A percentile compares a stretch with the other conserved stretches of the same genome.
phyloP scores from a whole-genome alignment of 2,888 invertebrate species.

The Oligia strigilis region DNA sequence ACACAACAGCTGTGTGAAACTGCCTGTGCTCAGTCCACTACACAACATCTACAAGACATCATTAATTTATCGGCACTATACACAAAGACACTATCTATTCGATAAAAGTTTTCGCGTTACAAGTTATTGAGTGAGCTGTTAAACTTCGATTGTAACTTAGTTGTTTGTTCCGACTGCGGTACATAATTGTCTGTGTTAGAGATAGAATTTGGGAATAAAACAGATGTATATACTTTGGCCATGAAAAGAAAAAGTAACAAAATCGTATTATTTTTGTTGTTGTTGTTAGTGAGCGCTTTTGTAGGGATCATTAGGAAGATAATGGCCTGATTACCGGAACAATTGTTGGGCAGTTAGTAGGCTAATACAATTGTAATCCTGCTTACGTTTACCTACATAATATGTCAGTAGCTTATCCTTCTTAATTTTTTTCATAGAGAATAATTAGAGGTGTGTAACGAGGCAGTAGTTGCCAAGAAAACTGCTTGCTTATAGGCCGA shows the following conservation, averaged over 20 bases:
- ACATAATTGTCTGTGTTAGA: slow-evolving; percentile 50
- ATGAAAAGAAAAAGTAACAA: slow-evolving; percentile 32
- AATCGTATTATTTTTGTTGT: slow-evolving; percentile 27
- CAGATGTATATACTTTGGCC: slow-evolving; percentile 39
- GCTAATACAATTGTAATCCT: not conserved
- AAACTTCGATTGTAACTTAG: slow-evolving; percentile 59
- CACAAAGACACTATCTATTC: slow-evolving; percentile 50
- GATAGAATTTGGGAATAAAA: slow-evolving; percentile 38
- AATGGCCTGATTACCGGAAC: not conserved
- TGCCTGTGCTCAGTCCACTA: slow-evolving; percentile 56
- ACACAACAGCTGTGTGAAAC: slow-evolving; percentile 47
- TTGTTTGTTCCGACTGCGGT: slow-evolving; percentile 61
- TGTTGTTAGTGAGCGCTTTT: slow-evolving; percentile 3
- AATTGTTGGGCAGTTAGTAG: not conserved
- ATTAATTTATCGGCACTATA: slow-evolving; percentile 69
- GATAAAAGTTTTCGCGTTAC: slow-evolving; percentile 64
- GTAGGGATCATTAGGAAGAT: not conserved
- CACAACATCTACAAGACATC: slow-evolving; percentile 67
- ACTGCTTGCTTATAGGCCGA: not conserved
- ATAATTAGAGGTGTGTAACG: not conserved
- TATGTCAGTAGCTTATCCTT: not conserved
- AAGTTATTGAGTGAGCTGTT: slow-evolving; percentile 58
- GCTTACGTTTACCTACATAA: not conserved
- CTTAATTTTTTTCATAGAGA: not conserved
- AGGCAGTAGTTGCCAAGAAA: not conserved